Evolutionary conservation across 2,113 vertebrate genomes (phyloP).

Genomic region (Brachirus orientalis): DNA sequence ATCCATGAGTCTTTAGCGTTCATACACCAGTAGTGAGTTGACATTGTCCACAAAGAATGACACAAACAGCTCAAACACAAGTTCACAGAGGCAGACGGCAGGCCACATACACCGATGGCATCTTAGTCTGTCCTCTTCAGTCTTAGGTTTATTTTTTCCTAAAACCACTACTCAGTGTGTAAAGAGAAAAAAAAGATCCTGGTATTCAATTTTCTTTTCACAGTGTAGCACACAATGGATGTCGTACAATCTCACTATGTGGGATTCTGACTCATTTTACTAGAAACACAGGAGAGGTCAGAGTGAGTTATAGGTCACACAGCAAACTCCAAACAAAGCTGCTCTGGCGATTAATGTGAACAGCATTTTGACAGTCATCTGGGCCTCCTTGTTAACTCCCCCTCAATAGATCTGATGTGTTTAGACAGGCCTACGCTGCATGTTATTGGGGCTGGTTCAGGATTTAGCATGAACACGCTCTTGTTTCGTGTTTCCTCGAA

Average conservation of each 20-base stretch:
- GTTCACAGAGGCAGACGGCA: too few relatives aligned
- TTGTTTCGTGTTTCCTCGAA: slow-evolving; percentile 36
- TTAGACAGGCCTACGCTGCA: slow-evolving; percentile 69
- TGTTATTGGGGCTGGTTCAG: slow-evolving; percentile 53
- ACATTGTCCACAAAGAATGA: too few relatives aligned
- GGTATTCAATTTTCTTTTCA: background rate
- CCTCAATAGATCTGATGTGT: slow-evolving; percentile 72
- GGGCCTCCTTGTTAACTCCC: slow-evolving; percentile 73
- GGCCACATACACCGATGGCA: too few relatives aligned
- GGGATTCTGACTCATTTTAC: slow-evolving; percentile 35
- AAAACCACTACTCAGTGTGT: background rate
- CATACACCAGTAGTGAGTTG: too few relatives aligned
- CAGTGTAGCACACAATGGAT: slow-evolving; percentile 3
- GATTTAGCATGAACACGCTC: slow-evolving; percentile 44
- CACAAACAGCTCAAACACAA: too few relatives aligned
- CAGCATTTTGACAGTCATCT: slow-evolving; percentile 78
- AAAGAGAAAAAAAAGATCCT: background rate
- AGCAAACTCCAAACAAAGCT: slow-evolving; percentile 39
- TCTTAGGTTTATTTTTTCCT: background rate
- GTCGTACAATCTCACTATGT: slow-evolving; percentile 8
- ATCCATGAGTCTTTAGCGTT: too few relatives aligned
- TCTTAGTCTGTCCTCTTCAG: too few relatives aligned
- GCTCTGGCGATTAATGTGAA: slow-evolving; percentile 54
- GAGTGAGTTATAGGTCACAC: slow-evolving; percentile 57
- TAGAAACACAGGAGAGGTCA: slow-evolving; percentile 59